Evolutionary conservation across 2,797 vertebrate genomes (phyloP).

Genomic region (Spinus olivaceus): DNA sequence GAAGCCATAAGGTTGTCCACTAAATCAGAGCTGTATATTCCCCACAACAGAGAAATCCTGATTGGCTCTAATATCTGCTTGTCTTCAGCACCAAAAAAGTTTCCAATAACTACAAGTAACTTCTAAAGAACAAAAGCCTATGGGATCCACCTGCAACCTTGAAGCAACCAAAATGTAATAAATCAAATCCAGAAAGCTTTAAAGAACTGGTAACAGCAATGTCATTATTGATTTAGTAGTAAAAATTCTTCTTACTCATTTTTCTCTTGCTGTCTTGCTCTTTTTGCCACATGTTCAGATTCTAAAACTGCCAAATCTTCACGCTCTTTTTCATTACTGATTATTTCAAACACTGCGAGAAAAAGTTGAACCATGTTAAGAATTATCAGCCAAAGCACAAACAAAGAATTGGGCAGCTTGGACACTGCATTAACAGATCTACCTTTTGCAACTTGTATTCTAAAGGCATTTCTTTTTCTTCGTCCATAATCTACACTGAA

Average conservation of each 20-base stretch:
- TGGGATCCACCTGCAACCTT: background rate
- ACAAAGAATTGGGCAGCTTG: background rate
- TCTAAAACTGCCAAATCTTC: slow-evolving; percentile 77
- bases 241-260: slow-evolving; percentile 73
- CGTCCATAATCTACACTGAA: slow-evolving; percentile 89
- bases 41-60: background rate
- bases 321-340: slow-evolving; percentile 76
- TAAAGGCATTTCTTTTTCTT: slow-evolving; percentile 91
- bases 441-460: slow-evolving; percentile 96
- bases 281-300: slow-evolving; percentile 85
- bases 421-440: background rate
- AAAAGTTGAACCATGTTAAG: background rate
- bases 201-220: background rate
- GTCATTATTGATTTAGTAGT: background rate
- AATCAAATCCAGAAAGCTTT: background rate
- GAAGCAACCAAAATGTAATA: background rate
- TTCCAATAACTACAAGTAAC: background rate
- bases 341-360: slow-evolving; percentile 80
- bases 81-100: background rate
- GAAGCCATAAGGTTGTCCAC: background rate
- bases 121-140: background rate
- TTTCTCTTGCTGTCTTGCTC: slow-evolving; percentile 76
- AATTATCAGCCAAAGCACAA: background rate
- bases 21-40: background rate
- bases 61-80: background rate